These are phyloP conservation scores for Ametastegia equiseti DNA, from an alignment of 2,888 invertebrate species.

Conservation along the genomic window DNA sequence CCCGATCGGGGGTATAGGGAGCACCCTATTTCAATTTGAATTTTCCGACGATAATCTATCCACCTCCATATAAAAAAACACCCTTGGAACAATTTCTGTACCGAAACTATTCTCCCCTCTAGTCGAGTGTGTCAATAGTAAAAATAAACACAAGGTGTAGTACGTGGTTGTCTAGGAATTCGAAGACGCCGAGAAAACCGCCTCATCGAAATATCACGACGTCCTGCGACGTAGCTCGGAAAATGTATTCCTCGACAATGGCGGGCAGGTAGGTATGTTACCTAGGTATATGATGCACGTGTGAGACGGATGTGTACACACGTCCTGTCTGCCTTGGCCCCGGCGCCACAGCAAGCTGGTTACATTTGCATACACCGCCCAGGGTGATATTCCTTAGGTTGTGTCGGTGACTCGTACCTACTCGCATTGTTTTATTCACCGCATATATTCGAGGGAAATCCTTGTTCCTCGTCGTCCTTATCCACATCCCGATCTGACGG, in stretches of 20 bases:
- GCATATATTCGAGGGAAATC: conserved; percentile 9
- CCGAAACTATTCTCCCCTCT: neutral
- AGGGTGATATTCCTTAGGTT: conserved; percentile 4
- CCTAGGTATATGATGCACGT: neutral
- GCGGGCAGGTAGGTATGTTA: too few species aligned
- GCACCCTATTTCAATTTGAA: neutral
- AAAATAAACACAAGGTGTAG: too few species aligned
- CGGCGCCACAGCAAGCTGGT: neutral
- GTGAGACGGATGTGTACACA: neutral
- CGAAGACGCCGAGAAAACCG: neutral
- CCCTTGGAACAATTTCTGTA: too few species aligned
- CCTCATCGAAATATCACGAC: neutral
- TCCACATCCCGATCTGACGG: neutral
- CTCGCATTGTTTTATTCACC: conserved; percentile 10
- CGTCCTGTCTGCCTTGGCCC: neutral
- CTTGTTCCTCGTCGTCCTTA: neutral
- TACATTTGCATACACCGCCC: conserved; percentile 17
- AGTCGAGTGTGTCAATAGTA: too few species aligned
- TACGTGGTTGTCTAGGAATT: neutral
- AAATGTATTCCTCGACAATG: conserved; percentile 4
- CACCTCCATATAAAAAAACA: too few species aligned
- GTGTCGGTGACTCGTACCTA: neutral
- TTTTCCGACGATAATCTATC: conserved; percentile 10
- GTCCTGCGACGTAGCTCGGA: neutral
- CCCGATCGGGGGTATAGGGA: neutral